Evolutionary conservation across 2,888 invertebrate genomes (phyloP).

Genomic region (Amphipyra tragopoginis): DNA sequence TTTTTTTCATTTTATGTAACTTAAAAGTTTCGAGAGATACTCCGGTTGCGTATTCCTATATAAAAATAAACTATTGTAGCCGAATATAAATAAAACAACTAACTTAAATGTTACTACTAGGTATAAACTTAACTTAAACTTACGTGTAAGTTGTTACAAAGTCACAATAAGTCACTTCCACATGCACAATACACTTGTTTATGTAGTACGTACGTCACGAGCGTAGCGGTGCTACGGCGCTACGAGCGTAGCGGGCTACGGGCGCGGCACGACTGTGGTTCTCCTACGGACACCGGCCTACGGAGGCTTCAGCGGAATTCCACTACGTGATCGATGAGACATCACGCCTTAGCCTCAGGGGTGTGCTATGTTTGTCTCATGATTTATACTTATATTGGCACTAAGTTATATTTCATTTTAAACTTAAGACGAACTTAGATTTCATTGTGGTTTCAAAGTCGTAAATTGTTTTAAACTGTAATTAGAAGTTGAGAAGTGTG

Average conservation of each 20-base stretch:
- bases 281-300: conserved; percentile 51
- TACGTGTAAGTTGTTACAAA: conserved; percentile 49
- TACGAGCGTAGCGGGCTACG: conserved; percentile 81
- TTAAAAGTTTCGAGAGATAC: background rate
- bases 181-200: conserved; percentile 54
- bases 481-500: background rate
- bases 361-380: conserved; percentile 54
- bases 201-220: conserved; percentile 46
- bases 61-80: conserved; percentile 1
- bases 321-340: conserved; percentile 68
- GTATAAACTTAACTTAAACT: conserved; percentile 38
- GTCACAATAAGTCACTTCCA: conserved; percentile 60
- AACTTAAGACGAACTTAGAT: conserved; percentile 1
- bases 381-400: conserved; percentile 53
- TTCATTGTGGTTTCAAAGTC: background rate
- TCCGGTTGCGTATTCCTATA: no score
- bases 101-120: conserved; percentile 21
- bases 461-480: background rate
- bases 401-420: conserved; percentile 16
- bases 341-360: conserved; percentile 53
- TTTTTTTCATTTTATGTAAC: background rate
- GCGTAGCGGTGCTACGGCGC: conserved; percentile 66
- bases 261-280: conserved; percentile 73
- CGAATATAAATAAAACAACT: conserved; percentile 7
- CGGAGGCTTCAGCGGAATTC: conserved; percentile 53